Evolutionary conservation across 2,888 invertebrate genomes (phyloP).

Genomic region (Idaea aversata): DNA sequence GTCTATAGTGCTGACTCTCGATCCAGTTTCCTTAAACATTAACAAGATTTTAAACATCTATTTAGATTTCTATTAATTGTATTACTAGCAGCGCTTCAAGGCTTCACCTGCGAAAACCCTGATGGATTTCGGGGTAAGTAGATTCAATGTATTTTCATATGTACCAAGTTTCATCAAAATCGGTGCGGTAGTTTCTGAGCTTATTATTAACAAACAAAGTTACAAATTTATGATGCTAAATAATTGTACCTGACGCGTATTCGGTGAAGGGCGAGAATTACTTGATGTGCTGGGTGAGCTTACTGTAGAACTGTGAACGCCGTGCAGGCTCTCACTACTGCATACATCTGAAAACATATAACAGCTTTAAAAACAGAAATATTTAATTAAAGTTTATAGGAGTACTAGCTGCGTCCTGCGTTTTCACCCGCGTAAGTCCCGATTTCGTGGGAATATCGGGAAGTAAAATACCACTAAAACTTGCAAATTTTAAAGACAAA

Average conservation of each 20-base stretch:
- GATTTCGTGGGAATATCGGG: too few species aligned
- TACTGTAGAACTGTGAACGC: conserved; percentile 23
- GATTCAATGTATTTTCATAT: too few species aligned
- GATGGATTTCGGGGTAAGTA: too few species aligned
- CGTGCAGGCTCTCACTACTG: conserved; percentile 23
- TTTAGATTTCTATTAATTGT: neutral
- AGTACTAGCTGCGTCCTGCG: too few species aligned
- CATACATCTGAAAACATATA: conserved; percentile 21
- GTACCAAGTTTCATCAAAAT: too few species aligned
- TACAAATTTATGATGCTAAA: neutral
- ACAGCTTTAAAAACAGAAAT: neutral
- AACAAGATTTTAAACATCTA: neutral
- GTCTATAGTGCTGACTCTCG: conserved; percentile 15
- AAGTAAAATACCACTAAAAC: too few species aligned
- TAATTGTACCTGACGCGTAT: conserved; percentile 21
- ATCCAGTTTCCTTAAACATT: conserved; percentile 16
- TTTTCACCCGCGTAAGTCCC: too few species aligned
- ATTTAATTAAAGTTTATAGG: neutral
- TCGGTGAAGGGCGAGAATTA: conserved; percentile 18
- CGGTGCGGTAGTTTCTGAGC: too few species aligned
- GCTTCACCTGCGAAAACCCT: too few species aligned
- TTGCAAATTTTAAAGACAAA: too few species aligned
- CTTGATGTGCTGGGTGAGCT: conserved; percentile 23
- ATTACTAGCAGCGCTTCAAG: too few species aligned
- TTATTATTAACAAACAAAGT: neutral